Evolutionary conservation across 2,797 vertebrate genomes (phyloP).

Genomic region (Melanitta fusca): DNA sequence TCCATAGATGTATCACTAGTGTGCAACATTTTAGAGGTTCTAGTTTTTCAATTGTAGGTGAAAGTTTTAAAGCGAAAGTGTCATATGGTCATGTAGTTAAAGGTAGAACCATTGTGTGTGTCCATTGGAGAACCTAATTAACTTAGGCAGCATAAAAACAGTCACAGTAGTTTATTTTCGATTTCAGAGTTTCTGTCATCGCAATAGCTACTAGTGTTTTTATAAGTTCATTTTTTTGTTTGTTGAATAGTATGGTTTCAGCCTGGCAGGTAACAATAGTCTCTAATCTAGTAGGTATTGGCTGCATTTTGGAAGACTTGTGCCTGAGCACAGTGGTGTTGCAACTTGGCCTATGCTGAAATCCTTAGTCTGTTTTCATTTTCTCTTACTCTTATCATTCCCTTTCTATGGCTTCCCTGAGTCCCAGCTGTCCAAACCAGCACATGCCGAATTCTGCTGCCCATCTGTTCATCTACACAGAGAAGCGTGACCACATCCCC

Average conservation of each 20-base stretch:
- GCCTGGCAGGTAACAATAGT: rapidly evolving
- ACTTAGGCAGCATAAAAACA: not conserved
- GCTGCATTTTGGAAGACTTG: not conserved
- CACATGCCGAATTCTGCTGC: conserved; percentile 33
- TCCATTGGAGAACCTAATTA: not conserved
- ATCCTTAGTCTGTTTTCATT: not conserved
- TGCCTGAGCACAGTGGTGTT: not conserved
- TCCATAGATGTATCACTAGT: not conserved
- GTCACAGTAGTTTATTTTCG: not conserved
- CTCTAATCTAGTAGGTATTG: not conserved
- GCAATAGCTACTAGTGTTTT: not conserved
- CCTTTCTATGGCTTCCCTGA: not conserved
- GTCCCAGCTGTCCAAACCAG: conserved; percentile 38
- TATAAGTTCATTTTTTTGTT: not conserved
- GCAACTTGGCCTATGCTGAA: not conserved
- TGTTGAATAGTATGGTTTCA: not conserved
- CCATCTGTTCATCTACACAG: conserved; percentile 55
- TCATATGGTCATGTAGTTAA: not conserved
- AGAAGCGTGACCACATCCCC: conserved; percentile 47
- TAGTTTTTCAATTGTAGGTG: not conserved
- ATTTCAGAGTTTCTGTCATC: not conserved
- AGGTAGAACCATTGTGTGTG: not conserved
- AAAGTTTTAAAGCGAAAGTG: not conserved
- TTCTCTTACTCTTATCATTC: not conserved
- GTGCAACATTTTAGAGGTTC: not conserved